These are phyloP conservation scores for Palaemon carinicauda DNA, from an alignment of 1,140 invertebrate genomes.

Conservation along the genomic window DNA sequence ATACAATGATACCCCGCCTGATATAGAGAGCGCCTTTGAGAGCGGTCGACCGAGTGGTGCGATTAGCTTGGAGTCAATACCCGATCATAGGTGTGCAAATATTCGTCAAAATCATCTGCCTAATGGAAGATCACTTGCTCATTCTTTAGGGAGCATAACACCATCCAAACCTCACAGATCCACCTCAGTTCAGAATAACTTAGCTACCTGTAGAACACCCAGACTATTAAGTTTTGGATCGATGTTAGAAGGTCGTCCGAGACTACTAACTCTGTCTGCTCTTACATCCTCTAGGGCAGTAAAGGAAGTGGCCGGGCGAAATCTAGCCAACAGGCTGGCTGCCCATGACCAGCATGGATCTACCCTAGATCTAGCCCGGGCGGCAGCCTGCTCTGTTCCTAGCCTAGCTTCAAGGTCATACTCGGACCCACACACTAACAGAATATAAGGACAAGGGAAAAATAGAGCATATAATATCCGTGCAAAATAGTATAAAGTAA, in stretches of 20 bases:
- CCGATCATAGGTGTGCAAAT: background rate
- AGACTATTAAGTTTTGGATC: conserved; percentile 33
- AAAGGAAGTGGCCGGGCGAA: conserved; percentile 16
- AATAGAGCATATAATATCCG: too few relatives aligned
- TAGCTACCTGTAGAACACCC: background rate
- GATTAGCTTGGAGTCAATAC: conserved; percentile 7
- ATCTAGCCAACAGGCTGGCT: conserved; percentile 38
- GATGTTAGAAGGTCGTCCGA: conserved; percentile 34
- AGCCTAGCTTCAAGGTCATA: conserved; percentile 27
- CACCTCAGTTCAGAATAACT: conserved; percentile 12
- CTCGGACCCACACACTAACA: conserved; percentile 37
- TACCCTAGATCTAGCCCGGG: conserved; percentile 37
- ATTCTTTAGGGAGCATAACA: background rate
- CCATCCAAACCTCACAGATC: conserved; percentile 17
- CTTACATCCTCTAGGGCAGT: conserved; percentile 27
- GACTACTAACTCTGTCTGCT: conserved; percentile 43
- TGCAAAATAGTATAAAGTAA: too few relatives aligned
- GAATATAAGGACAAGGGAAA: background rate
- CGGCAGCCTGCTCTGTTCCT: conserved; percentile 39
- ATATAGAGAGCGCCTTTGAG: background rate
- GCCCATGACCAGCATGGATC: conserved; percentile 39
- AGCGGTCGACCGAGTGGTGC: background rate
- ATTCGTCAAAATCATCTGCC: conserved; percentile 6
- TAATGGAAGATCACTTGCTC: conserved; percentile 29
- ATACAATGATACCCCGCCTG: background rate